Conservation (phyloP, 2,797 vertebrate genomes). For the Cryptoprocta ferox region DNA sequence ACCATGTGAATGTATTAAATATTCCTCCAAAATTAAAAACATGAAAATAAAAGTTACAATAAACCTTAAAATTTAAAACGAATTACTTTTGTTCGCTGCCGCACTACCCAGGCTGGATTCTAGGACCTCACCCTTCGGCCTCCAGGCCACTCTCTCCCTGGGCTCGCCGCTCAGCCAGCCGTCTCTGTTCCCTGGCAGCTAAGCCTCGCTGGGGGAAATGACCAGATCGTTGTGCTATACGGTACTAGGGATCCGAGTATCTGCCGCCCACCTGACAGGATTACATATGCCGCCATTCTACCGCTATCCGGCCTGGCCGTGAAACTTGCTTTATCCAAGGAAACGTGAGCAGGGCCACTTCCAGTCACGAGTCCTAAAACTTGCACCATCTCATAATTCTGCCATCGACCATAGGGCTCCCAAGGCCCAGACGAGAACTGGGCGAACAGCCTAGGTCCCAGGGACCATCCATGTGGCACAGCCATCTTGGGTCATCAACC, state of each 20-base stretch:
- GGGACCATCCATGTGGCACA: not conserved
- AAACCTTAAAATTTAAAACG: not conserved
- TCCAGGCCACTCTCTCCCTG: not conserved
- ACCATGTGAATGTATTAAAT: not conserved
- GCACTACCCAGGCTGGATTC: not conserved
- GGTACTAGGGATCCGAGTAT: not conserved
- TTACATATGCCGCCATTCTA: not conserved
- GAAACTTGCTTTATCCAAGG: not conserved
- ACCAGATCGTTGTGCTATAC: fast-evolving
- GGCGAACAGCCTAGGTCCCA: not conserved
- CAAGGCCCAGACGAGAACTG: not conserved
- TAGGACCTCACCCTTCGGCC: not conserved
- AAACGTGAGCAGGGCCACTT: not conserved
- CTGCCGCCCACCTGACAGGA: not conserved
- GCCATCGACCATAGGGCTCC: not conserved
- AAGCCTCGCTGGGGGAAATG: not conserved
- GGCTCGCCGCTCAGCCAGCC: not conserved
- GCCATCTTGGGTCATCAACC: not conserved
- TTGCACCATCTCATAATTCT: not conserved
- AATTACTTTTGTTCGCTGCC: not conserved
- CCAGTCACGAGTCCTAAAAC: not conserved
- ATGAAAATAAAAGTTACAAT: not conserved
- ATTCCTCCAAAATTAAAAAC: not conserved
- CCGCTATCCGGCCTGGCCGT: not conserved
- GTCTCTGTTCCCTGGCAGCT: not conserved